Conservation (phyloP, 2,888 invertebrate genomes). For the Diaprepes abbreviatus region DNA sequence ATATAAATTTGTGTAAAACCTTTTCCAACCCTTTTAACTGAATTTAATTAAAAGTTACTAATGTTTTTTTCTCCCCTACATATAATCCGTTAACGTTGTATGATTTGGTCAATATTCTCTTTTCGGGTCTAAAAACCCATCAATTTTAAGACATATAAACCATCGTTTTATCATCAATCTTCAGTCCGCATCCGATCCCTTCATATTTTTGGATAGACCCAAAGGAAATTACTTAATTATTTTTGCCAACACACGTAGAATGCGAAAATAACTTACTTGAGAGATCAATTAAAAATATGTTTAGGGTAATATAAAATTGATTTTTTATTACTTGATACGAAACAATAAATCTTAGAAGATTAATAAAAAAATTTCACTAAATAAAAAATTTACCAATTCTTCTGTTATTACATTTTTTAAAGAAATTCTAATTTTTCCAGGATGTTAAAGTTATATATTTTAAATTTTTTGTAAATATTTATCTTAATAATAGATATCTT, state of each 20-base stretch:
- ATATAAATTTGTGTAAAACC: too few relatives aligned
- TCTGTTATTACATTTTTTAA: too few relatives aligned
- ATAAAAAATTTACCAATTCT: too few relatives aligned
- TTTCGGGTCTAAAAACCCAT: constrained; percentile 38
- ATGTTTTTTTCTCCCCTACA: not conserved
- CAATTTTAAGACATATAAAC: constrained; percentile 51
- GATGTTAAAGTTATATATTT: too few relatives aligned
- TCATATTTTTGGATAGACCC: constrained; percentile 50
- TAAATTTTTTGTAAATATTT: too few relatives aligned
- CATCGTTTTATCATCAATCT: constrained; percentile 57
- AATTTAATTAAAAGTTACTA: constrained; percentile 8
- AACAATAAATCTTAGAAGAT: too few relatives aligned
- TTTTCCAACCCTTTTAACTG: not conserved
- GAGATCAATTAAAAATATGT: constrained; percentile 31
- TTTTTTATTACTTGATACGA: too few relatives aligned
- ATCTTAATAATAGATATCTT: too few relatives aligned
- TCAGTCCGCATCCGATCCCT: constrained; percentile 51
- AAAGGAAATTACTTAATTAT: constrained; percentile 49
- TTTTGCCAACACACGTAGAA: constrained; percentile 41
- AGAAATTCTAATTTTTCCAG: too few relatives aligned
- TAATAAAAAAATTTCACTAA: too few relatives aligned
- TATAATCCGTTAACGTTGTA: constrained; percentile 8
- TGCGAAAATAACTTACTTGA: constrained; percentile 32
- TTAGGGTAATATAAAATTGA: constrained; percentile 6
- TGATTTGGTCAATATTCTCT: constrained; percentile 17